Evolutionary conservation across 2,888 invertebrate genomes (phyloP).

Genomic region (Drosophila borborema): DNA sequence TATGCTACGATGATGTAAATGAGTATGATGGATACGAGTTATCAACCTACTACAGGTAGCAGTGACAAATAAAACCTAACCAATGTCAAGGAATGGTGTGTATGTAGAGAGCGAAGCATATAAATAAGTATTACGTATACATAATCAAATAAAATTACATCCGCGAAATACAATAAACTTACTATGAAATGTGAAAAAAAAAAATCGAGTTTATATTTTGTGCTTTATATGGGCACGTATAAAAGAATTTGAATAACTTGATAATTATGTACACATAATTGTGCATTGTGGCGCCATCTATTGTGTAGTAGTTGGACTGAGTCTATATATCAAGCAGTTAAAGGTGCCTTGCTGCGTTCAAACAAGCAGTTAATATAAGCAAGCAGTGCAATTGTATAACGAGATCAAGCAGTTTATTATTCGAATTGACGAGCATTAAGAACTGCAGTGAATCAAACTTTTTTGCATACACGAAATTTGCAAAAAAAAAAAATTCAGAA

Average conservation of each 20-base stretch:
- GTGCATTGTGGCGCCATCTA: not conserved
- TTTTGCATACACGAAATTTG: no score
- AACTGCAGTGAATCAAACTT: not conserved
- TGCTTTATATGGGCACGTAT: not conserved
- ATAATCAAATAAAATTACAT: constrained; percentile 42
- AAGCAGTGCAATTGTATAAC: constrained; percentile 3
- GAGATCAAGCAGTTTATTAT: not conserved
- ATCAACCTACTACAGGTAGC: constrained; percentile 47
- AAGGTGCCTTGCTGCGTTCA: no score
- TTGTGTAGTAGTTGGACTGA: accelerated
- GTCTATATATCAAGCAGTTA: accelerated
- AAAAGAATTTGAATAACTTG: no score
- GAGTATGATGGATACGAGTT: constrained; percentile 48
- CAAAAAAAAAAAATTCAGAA: no score
- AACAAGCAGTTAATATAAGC: not conserved
- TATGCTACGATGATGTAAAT: constrained; percentile 52
- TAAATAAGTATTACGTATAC: constrained; percentile 52
- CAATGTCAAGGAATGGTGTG: constrained; percentile 44
- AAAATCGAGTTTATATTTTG: not conserved
- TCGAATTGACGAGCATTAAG: not conserved
- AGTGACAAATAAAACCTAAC: constrained; percentile 56
- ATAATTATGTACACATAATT: no score
- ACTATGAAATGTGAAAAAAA: constrained; percentile 64
- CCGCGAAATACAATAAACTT: constrained; percentile 66
- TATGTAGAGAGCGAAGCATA: constrained; percentile 36